Percentiles rank a stretch among this genome's conserved stretches.
Conservation (phyloP, 1,140 invertebrate species). For the Orius insidiosus region DNA sequence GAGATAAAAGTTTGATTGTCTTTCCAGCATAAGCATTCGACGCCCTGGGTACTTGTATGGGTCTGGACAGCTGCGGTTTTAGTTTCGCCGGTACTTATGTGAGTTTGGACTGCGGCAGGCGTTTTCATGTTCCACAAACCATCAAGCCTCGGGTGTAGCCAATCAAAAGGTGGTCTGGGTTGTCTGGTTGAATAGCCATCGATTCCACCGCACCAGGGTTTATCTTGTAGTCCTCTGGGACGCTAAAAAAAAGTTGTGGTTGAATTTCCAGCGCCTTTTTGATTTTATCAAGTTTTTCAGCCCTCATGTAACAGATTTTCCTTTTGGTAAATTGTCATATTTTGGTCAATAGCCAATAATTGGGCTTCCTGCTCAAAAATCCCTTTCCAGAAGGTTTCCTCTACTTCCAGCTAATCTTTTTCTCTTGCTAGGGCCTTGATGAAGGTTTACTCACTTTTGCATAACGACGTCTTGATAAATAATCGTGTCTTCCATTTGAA, state of each 20-base stretch:
- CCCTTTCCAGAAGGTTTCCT: too few species aligned
- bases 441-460: constrained; percentile 88
- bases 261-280: too few species aligned
- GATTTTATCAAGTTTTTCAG: too few species aligned
- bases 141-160: constrained; percentile 85
- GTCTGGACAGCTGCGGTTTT: too few species aligned
- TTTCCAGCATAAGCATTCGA: constrained; percentile 80
- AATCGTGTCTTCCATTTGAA: constrained; percentile 71
- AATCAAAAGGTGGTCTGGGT: constrained; percentile 68
- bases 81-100: too few species aligned
- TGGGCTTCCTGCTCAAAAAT: too few species aligned
- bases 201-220: constrained; percentile 91
- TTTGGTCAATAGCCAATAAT: too few species aligned
- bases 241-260: too few species aligned
- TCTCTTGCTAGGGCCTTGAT: too few species aligned
- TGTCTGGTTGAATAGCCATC: constrained; percentile 68
- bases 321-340: too few species aligned
- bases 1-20: constrained; percentile 66
- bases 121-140: constrained; percentile 76
- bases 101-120: constrained; percentile 36
- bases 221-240: constrained; percentile 83
- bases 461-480: constrained; percentile 93
- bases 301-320: too few species aligned
- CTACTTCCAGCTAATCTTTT: too few species aligned
- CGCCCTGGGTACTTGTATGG: constrained; percentile 69